Percentiles rank a stretch among this genome's conserved stretches.
Evolutionary conservation across 2,113 vertebrate species (phyloP).

Genomic region (Grammomys dolichurus): DNA sequence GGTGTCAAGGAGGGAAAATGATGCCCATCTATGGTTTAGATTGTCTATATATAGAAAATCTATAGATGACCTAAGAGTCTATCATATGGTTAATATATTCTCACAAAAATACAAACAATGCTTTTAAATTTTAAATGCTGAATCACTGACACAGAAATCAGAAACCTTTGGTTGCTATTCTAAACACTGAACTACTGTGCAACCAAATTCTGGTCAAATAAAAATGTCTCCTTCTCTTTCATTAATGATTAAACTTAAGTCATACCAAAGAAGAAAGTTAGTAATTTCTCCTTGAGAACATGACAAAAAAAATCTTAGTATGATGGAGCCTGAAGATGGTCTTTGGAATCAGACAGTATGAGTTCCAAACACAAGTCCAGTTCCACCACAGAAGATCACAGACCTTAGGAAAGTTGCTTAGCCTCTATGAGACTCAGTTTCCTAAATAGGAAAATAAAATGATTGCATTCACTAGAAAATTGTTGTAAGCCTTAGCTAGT

Average conservation of each 20-base stretch:
- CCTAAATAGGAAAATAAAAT: constrained; percentile 10
- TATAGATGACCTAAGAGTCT: not conserved
- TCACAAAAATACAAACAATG: not conserved
- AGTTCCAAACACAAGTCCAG: constrained; percentile 9
- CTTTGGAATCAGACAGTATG: not conserved
- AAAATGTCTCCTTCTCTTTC: constrained; percentile 8
- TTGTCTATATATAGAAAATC: too few species aligned
- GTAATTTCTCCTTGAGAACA: constrained; percentile 32
- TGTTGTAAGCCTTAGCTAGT: not conserved
- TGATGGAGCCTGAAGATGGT: not conserved
- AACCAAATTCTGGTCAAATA: constrained; percentile 37
- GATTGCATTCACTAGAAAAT: not conserved
- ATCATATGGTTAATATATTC: constrained; percentile 14
- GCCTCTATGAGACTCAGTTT: not conserved
- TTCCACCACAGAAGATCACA: not conserved
- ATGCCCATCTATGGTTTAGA: too few species aligned
- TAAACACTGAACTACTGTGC: constrained; percentile 3
- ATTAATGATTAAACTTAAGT: constrained; percentile 33
- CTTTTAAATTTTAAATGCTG: constrained; percentile 17
- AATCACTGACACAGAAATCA: constrained; percentile 10
- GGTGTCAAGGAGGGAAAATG: too few species aligned
- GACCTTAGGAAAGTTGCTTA: constrained; percentile 2
- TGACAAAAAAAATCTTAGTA: not conserved
- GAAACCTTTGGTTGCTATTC: not conserved
- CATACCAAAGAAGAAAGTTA: constrained; percentile 14